Conservation (phyloP, 2,888 invertebrate species). For the Branchipolynoe longqiensis region DNA sequence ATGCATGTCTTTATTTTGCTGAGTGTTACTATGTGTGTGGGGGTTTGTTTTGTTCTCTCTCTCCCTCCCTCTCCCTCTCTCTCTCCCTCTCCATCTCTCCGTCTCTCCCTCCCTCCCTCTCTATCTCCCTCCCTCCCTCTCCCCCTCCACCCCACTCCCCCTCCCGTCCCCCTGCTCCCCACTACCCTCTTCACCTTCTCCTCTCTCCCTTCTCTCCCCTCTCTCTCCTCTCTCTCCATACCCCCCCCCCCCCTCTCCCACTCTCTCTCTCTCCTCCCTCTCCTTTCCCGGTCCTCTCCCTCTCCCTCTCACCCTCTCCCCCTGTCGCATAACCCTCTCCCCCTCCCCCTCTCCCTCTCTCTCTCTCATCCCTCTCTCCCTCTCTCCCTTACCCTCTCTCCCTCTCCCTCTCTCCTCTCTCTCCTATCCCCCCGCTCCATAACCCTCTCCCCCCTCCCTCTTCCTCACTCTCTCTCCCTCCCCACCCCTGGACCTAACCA, state of each 20-base stretch:
- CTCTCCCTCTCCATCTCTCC: neutral
- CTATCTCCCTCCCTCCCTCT: neutral
- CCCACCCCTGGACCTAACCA: too few relatives aligned
- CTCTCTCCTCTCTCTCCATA: neutral
- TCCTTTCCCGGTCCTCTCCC: neutral
- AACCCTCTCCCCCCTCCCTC: too few relatives aligned
- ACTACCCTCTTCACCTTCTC: constrained; percentile 27
- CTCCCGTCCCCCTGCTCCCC: too few relatives aligned
- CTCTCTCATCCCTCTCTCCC: neutral
- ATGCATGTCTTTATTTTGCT: too few relatives aligned
- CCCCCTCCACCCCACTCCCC: neutral
- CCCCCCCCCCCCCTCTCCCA: constrained; percentile 2
- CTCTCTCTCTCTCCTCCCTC: neutral
- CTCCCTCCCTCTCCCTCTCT: constrained; percentile 4
- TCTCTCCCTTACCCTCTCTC: neutral
- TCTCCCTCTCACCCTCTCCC: neutral
- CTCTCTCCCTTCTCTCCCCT: neutral
- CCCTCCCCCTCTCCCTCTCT: neutral
- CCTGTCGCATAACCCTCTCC: neutral
- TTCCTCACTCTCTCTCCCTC: too few relatives aligned
- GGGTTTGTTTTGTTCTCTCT: too few relatives aligned
- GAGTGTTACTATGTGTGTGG: too few relatives aligned
- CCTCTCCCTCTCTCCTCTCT: neutral
- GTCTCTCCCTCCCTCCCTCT: constrained; percentile 15
- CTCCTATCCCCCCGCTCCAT: too few relatives aligned